phyloP scores from a whole-genome alignment of 1,140 invertebrate species.

The Eufriesea mexicana region DNA sequence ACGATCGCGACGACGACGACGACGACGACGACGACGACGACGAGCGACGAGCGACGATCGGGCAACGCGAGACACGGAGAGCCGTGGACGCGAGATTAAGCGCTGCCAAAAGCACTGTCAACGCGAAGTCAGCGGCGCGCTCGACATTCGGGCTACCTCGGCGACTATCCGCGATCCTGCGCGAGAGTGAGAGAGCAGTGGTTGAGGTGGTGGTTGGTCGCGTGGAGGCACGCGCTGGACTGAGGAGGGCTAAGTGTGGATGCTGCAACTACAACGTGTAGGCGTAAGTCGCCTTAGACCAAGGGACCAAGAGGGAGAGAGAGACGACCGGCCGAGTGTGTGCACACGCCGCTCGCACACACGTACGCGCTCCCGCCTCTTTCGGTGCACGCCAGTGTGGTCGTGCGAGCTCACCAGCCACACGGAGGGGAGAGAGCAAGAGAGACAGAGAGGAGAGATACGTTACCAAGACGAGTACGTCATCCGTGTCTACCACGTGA shows the following conservation, averaged over 20 bases:
- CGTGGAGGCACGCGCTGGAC: slow-evolving; percentile 82
- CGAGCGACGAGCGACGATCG: too few species aligned
- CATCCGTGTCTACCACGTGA: slow-evolving; percentile 46
- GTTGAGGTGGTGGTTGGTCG: slow-evolving; percentile 81
- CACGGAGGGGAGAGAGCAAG: slow-evolving; percentile 36
- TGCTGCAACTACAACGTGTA: slow-evolving; percentile 81
- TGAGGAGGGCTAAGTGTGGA: slow-evolving; percentile 81
- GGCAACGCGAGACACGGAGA: not conserved
- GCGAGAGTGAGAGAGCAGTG: slow-evolving; percentile 76
- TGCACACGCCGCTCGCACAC: slow-evolving; percentile 22
- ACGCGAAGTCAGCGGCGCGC: slow-evolving; percentile 45
- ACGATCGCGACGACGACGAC: too few species aligned
- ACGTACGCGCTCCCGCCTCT: slow-evolving; percentile 27
- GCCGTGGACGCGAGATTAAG: not conserved
- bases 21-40: too few species aligned
- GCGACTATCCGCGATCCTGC: slow-evolving; percentile 54
- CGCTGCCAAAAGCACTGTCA: slow-evolving; percentile 56
- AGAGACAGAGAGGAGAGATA: too few species aligned
- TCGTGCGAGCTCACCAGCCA: slow-evolving; percentile 10
- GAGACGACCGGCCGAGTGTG: slow-evolving; percentile 14
- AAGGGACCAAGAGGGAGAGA: slow-evolving; percentile 60
- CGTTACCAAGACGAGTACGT: slow-evolving; percentile 57
- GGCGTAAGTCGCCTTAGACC: slow-evolving; percentile 79
- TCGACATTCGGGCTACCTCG: slow-evolving; percentile 29
- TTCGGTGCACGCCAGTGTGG: slow-evolving; percentile 29